Percentiles rank a stretch among this genome's conserved stretches.
Conservation (phyloP, 2,113 vertebrate species). For the Chitala chitala region DNA sequence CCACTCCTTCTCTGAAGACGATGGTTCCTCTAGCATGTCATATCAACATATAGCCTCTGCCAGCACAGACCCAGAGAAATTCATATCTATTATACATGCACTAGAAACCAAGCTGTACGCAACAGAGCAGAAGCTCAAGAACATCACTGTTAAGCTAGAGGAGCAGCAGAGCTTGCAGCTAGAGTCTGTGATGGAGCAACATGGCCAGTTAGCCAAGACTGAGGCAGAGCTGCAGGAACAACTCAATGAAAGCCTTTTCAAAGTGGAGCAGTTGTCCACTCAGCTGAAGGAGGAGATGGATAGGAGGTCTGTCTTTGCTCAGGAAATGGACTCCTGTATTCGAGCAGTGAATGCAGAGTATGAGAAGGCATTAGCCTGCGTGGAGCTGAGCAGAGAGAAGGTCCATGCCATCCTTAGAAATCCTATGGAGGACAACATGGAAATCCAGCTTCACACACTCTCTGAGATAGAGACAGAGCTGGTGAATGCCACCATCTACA, state of each 20-base stretch:
- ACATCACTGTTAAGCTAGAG: constrained; percentile 74
- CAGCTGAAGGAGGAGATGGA: constrained; percentile 64
- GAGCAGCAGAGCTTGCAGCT: constrained; percentile 65
- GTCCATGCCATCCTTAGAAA: constrained; percentile 62
- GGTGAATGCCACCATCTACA: constrained; percentile 61
- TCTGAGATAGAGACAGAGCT: constrained; percentile 69
- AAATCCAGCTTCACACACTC: constrained; percentile 55
- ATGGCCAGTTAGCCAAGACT: constrained; percentile 61
- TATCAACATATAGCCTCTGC: constrained; percentile 50
- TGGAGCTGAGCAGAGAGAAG: constrained; percentile 76
- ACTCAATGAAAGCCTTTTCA: constrained; percentile 57
- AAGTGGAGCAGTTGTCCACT: constrained; percentile 54
- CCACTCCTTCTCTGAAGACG: constrained; percentile 59
- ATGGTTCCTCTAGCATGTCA: constrained; percentile 59
- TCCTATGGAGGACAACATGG: constrained; percentile 49
- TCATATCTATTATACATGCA: constrained; percentile 82
- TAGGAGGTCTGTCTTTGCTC: constrained; percentile 28
- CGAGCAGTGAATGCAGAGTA: constrained; percentile 65
- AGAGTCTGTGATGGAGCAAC: constrained; percentile 54
- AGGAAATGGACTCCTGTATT: constrained; percentile 29
- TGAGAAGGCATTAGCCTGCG: constrained; percentile 66
- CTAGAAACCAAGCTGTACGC: constrained; percentile 82
- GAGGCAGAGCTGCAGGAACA: constrained; percentile 66
- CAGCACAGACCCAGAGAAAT: constrained; percentile 73
- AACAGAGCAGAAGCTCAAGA: constrained; percentile 86